Conservation (phyloP, 2,888 invertebrate genomes). For the Synergus gifuensis region DNA sequence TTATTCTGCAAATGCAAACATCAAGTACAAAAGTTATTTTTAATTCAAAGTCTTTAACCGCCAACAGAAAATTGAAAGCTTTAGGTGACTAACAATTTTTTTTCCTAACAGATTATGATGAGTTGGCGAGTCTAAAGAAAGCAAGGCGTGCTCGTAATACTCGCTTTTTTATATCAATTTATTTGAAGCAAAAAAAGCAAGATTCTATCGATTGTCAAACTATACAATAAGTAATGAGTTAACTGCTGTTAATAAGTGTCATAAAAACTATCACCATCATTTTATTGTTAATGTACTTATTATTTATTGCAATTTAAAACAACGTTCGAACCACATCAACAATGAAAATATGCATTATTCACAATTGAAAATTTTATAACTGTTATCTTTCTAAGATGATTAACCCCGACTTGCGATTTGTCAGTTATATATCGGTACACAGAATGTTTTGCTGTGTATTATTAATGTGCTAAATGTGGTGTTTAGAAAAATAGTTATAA, state of each 20-base stretch:
- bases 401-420: slow-evolving; percentile 8
- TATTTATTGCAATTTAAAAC: slow-evolving; percentile 31
- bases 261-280: slow-evolving; percentile 1
- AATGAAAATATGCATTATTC: slow-evolving; percentile 9
- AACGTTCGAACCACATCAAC: slow-evolving; percentile 32
- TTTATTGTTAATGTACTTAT: slow-evolving; percentile 37
- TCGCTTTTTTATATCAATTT: slow-evolving; percentile 61
- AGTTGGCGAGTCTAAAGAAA: slow-evolving; percentile 69
- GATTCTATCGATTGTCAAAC: slow-evolving; percentile 37
- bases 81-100: slow-evolving; percentile 62
- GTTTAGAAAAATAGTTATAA: slow-evolving; percentile 30
- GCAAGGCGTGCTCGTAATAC: slow-evolving; percentile 64
- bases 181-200: slow-evolving; percentile 42
- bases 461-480: slow-evolving; percentile 19
- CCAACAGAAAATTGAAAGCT: neutral
- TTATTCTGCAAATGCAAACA: neutral
- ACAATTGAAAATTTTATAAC: slow-evolving; percentile 13
- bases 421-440: neutral
- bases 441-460: neutral
- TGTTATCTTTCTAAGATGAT: slow-evolving; percentile 31
- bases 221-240: slow-evolving; percentile 20
- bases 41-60: neutral
- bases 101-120: slow-evolving; percentile 74
- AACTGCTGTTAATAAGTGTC: slow-evolving; percentile 20
- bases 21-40: neutral